Base-by-base conservation (phyloP, 2,888 invertebrate genomes). In the Harpalus rufipes region DNA sequence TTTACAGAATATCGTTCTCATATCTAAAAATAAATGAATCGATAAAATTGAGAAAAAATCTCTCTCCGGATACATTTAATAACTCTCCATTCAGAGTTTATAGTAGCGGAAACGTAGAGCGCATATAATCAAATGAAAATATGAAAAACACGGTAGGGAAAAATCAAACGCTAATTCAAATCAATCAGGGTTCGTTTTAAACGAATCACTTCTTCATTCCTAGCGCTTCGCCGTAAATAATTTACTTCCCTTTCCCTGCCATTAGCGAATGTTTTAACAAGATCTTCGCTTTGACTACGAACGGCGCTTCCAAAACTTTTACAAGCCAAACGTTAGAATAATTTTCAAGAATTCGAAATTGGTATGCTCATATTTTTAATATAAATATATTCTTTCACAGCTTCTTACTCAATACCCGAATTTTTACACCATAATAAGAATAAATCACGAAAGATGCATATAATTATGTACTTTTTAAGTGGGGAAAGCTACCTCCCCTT, bases 21-120 rank as follows among this genome's bases (percentile, higher is more conserved):
- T 8, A 51, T 68, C 68, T 68, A 68, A 68, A 63, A 68, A 68
- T 68, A 68, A 68, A 68, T 14, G n/a, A 68, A 68, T 68, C 68
- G 32, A 68, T 68, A 68, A 39, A 39, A 68, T 39, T 68, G 39
- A 68, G 32, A 68, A 39, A n/a, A 39, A 39, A 68, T 68, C 32
- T 25, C 7, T n/a, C 7, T 32, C 68, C 7, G 3, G 6, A 68
- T 39, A 39, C 5, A 14, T 32, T 32, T 68, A 68, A 68, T 68
- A 68, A 68, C 32, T 25, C n/a, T 39, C 68, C 25, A 39, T 39
- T 68, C 39, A 68, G 32, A 21, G 25, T 32, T 25, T 5, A 14
- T 12, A 68, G 14, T 68, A 68, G n/a, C 39, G 14, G 39, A 68
- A 68, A 68, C 16, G 16, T 59, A 59, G 59, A 59, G 7, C 25